Evolutionary conservation across 37 sponge, comb jelly and placozoan genomes (phyloP).

Genomic region (Axinella damicornis): DNA sequence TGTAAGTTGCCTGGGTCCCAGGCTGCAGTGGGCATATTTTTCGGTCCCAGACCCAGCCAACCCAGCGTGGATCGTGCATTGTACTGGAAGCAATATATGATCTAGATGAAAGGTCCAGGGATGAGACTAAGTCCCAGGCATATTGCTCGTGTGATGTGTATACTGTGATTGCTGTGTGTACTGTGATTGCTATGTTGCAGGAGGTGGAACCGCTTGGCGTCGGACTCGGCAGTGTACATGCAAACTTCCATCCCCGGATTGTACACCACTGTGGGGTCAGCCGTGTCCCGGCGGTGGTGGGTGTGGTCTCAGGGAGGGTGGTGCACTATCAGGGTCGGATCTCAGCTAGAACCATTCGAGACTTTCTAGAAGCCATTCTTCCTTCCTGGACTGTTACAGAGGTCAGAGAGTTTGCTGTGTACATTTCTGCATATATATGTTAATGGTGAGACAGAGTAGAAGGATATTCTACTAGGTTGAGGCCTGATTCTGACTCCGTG

Average conservation of each 20-base stretch:
- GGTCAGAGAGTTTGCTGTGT: slow-evolving; percentile 5
- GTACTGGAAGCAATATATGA: too few relatives aligned
- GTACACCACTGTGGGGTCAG: slow-evolving; percentile 45
- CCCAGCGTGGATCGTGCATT: too few relatives aligned
- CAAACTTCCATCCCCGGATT: slow-evolving; percentile 10
- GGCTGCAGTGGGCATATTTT: too few relatives aligned
- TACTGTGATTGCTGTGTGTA: too few relatives aligned
- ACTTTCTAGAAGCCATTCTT: slow-evolving; percentile 20
- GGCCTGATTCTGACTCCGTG: too few relatives aligned
- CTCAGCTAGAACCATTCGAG: neutral
- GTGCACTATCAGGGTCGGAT: slow-evolving; percentile 24
- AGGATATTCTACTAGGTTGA: too few relatives aligned
- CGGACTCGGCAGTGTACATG: slow-evolving; percentile 60
- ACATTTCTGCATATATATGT: neutral
- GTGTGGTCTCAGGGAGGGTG: slow-evolving; percentile 51
- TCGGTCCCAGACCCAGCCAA: too few relatives aligned
- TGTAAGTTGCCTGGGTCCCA: too few relatives aligned
- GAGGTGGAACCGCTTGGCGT: slow-evolving; percentile 35
- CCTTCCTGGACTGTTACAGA: slow-evolving; percentile 4
- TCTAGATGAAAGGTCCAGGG: too few relatives aligned
- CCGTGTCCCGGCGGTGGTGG: slow-evolving; percentile 65
- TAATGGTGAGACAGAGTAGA: too few relatives aligned
- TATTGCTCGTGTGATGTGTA: neutral
- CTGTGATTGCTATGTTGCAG: slow-evolving; percentile 4
- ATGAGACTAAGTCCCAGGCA: too few relatives aligned